Percentiles rank a stretch among this genome's conserved stretches.
Evolutionary conservation across 2,888 invertebrate species (phyloP).

Genomic region (Leptinotarsa haldemani): DNA sequence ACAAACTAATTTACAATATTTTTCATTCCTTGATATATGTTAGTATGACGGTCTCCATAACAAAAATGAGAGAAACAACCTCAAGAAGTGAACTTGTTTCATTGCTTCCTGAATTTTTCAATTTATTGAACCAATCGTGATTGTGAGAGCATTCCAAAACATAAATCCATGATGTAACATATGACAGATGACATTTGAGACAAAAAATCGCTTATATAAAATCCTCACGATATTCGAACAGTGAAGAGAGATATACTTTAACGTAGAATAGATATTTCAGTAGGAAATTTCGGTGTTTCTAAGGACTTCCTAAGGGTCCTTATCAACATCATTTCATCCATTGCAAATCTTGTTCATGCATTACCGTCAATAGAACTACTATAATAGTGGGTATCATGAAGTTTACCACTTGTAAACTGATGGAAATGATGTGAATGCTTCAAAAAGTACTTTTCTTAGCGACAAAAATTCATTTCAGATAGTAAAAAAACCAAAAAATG

Average conservation of each 20-base stretch:
- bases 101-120: too few relatives aligned
- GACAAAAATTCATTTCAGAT: not conserved
- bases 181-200: conserved; percentile 4
- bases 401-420: not conserved
- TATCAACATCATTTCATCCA: not conserved
- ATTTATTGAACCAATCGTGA: too few relatives aligned
- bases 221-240: not conserved
- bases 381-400: not conserved
- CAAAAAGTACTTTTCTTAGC: not conserved
- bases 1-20: too few relatives aligned
- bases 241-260: not conserved
- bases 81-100: too few relatives aligned
- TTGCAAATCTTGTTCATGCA: not conserved
- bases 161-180: not conserved
- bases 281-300: not conserved
- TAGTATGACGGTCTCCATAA: too few relatives aligned
- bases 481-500: conserved; percentile 15
- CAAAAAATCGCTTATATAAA: not conserved
- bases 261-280: not conserved
- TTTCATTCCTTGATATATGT: too few relatives aligned
- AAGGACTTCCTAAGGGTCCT: not conserved
- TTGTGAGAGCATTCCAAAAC: not conserved
- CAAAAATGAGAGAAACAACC: too few relatives aligned
- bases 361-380: too few relatives aligned
- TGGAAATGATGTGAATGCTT: not conserved